Base-by-base conservation (phyloP, 1,140 invertebrate species). In the Pissodes strobi region DNA sequence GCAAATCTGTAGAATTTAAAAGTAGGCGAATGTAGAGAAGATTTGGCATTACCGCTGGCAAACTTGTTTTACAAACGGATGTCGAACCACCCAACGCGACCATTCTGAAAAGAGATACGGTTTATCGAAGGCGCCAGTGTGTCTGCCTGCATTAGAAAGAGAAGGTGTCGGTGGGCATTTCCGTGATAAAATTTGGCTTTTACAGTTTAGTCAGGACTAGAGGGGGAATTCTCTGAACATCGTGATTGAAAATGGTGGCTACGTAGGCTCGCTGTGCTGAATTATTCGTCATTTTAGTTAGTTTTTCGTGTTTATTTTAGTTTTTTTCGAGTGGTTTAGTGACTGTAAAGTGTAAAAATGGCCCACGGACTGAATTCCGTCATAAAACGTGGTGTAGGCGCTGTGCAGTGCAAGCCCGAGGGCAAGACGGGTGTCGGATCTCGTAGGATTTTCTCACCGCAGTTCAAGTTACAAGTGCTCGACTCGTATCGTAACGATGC, bases 391-490 rank as follows among this genome's bases (percentile, higher is more conserved):
- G 80, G 77, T 73, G 76, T 78, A 68, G 76, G 70, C 67, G 68
- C 74, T 56, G 62, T 74, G 72, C 75, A 66, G 69, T 76, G 68
- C 45, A 71, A 55, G 62, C 77, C 69, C 74, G 70, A 80, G 57
- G 76, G 80, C 46, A 85, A 83, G 67, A 80, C 78, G 6, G 83
- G 82, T 34, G 83, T 86, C 83, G 90, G 90, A 27, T 91, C 89
- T 48, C 82, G 91, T 43, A 84, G 91, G 21, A 93, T 92, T 72
- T 94, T 93, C 70, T 85, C 90, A 70, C 88, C 90, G 64, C 86
- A 90, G 71, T 94, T 94, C 77, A 94, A 92, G 77, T 82, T 92
- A 46, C 88, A 90, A 82, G 91, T 94, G 64, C 82, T 94, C 57
- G 90, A 92, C 74, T 92, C 91, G 17, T 94, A 92, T 74, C 82